Evolutionary conservation across 2,113 vertebrate species (phyloP), one percentile per base, ranked within the genome.

Genomic region (Murina feae): DNA sequence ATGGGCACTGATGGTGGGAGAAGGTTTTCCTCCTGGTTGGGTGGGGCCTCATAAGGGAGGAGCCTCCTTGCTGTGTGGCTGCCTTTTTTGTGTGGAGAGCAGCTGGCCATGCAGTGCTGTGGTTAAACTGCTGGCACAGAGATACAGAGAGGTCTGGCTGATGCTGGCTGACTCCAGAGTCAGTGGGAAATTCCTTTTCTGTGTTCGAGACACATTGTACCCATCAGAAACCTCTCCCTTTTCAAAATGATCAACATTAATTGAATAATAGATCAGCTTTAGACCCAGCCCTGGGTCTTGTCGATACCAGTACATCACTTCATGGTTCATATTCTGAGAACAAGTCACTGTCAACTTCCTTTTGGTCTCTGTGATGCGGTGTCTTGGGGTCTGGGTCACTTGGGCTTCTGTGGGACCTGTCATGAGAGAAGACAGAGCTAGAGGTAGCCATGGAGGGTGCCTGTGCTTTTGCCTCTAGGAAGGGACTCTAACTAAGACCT

Each of bases 161-260:
- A 13, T 35, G 37, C 1, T 32, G n/a, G 93, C 2, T 0, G 53
- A 75, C 30, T 82, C 28, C 87, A 97, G 1, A 2, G 30, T 95
- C 83, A 97, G 87, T 25, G 16, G 47, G 42, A 97, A 96, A 0
- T 18, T 17, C 3, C 0, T 0, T 39, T 87, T 86, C 13, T 81
- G 5, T 76, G 44, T 21, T 44, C n/a, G 20, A 37, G 87, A 95
- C 68, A 51, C 78, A 0, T 0, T 7, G 30, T 93, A 97, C 0
- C 95, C 95, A 1, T 71, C 25, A 8, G 80, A 14, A 30, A 42
- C 0, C 1, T 96, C 90, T 83, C 93, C 93, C 0, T 69, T 23
- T 0, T 80, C 9, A 1, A 2, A 0, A 0, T 9, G 0, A 0
- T 7, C 0, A 28, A n/a, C 12, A 0, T 84, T 44, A 17, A 20